Percentiles rank a stretch among this genome's conserved stretches.
These are phyloP conservation scores for Gnathonemus longibarbis DNA, from an alignment of 2,113 vertebrate species.

Conservation along the genomic window DNA sequence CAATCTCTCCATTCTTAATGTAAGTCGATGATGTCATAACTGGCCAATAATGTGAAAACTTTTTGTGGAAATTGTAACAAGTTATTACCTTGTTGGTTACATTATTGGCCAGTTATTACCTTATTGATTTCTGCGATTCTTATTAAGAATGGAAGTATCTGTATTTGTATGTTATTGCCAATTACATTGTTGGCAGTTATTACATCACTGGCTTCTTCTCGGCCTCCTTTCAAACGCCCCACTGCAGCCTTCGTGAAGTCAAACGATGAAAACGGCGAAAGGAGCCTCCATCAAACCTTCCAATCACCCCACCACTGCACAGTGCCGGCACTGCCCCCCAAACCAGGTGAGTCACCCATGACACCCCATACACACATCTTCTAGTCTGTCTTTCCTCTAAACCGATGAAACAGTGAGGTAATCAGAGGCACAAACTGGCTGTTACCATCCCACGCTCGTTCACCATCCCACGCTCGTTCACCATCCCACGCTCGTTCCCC, in stretches of 20 bases:
- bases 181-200: not conserved
- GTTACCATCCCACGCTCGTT: not conserved
- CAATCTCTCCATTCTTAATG: not conserved
- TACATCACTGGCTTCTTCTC: not conserved
- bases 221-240: not conserved
- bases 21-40: not conserved
- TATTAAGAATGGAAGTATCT: not conserved
- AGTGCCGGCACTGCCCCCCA: constrained; percentile 55
- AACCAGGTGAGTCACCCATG: constrained; percentile 52
- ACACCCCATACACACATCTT: not conserved
- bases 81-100: not conserved
- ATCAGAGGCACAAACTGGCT: not conserved
- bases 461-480: not conserved
- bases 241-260: constrained; percentile 64
- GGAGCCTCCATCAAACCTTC: constrained; percentile 59
- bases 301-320: constrained; percentile 43
- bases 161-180: not conserved
- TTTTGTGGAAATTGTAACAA: not conserved
- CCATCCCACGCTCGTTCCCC: too few relatives aligned
- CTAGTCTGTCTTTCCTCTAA: not conserved
- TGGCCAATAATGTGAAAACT: not conserved
- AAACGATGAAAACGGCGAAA: constrained; percentile 70
- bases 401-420: not conserved
- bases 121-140: not conserved
- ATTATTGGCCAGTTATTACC: not conserved